phyloP scores from a whole-genome alignment of 2,113 vertebrate species.

The Microcebus ravelobensis region DNA sequence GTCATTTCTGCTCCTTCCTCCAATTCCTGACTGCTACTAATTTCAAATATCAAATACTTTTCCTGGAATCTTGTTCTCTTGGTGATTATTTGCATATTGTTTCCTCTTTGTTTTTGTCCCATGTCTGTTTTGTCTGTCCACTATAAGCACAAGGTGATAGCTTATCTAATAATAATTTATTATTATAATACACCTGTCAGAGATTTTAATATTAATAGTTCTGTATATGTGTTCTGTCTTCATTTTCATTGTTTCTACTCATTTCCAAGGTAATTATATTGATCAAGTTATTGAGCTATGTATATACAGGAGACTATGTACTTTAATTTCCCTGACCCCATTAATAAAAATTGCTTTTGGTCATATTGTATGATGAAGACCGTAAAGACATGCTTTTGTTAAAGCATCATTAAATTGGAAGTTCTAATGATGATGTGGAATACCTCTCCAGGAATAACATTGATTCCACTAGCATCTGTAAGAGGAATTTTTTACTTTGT shows the following conservation, averaged over 20 bases:
- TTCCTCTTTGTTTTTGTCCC: neutral
- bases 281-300: neutral
- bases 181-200: neutral
- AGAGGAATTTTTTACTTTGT: neutral
- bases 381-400: neutral
- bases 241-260: neutral
- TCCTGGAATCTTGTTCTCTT: neutral
- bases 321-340: neutral
- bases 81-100: neutral
- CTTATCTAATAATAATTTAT: neutral
- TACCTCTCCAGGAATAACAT: neutral
- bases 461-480: neutral
- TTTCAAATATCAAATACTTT: constrained; percentile 1
- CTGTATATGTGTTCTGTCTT: neutral
- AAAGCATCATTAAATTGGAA: neutral
- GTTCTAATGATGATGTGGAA: neutral
- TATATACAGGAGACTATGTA: neutral
- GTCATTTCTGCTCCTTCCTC: neutral
- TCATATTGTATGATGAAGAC: neutral
- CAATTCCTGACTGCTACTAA: neutral
- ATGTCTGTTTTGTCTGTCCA: neutral
- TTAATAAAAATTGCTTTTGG: neutral
- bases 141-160: neutral
- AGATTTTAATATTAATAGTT: neutral
- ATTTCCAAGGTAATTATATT: neutral